A percentile compares a stretch with the other conserved stretches of the same genome.
Evolutionary conservation across 2,113 vertebrate genomes (phyloP).

Genomic region (Percina caprodes): DNA sequence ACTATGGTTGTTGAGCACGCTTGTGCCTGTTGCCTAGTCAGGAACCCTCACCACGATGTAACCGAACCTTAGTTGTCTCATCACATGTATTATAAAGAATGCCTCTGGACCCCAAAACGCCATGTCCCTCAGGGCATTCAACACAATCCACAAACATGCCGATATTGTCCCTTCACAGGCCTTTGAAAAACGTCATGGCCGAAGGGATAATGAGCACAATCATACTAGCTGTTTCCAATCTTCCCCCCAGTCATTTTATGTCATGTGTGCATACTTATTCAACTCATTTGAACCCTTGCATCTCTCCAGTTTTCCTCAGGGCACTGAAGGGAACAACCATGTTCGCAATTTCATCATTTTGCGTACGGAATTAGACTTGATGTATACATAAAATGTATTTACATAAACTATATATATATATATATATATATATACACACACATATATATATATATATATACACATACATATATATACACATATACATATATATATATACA

Average conservation of each 20-base stretch:
- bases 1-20: too few species aligned
- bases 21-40: too few species aligned
- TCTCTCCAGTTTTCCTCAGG: slow-evolving; percentile 41
- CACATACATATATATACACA: too few species aligned
- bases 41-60: not conserved
- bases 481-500: too few species aligned
- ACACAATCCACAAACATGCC: slow-evolving; percentile 26
- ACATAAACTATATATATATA: too few species aligned
- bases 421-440: too few species aligned
- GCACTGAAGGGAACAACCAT: slow-evolving; percentile 4
- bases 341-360: slow-evolving; percentile 28
- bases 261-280: slow-evolving; percentile 58
- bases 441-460: too few species aligned
- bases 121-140: slow-evolving; percentile 41
- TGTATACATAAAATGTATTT: slow-evolving; percentile 9
- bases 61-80: slow-evolving; percentile 49
- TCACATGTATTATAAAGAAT: slow-evolving; percentile 36
- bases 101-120: slow-evolving; percentile 48
- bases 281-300: slow-evolving; percentile 52
- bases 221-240: slow-evolving; percentile 41
- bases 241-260: slow-evolving; percentile 63
- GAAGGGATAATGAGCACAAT: slow-evolving; percentile 49
- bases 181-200: slow-evolving; percentile 49
- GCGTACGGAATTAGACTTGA: not conserved
- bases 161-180: slow-evolving; percentile 18